Percentiles rank a stretch among this genome's conserved stretches.
These are phyloP conservation scores for Etheostoma nigrum DNA, from an alignment of 2,797 vertebrate species.

Conservation along the genomic window DNA sequence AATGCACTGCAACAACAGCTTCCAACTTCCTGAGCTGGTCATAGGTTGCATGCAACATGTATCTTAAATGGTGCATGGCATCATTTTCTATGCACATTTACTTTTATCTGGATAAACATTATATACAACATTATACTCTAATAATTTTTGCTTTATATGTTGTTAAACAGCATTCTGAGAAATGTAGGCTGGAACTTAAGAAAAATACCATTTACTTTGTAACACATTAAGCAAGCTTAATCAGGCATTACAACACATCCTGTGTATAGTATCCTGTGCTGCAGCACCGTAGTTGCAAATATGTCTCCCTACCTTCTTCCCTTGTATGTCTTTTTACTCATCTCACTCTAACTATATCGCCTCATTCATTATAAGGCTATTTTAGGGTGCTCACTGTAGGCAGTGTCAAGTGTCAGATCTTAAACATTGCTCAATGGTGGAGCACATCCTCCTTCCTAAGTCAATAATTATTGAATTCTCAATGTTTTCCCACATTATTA, in stretches of 20 bases:
- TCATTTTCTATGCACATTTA: neutral
- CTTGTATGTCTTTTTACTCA: constrained; percentile 2
- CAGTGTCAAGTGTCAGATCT: constrained; percentile 11
- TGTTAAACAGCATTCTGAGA: neutral
- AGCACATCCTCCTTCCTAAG: neutral
- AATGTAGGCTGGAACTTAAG: neutral
- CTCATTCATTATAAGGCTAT: constrained; percentile 29
- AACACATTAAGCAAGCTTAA: neutral
- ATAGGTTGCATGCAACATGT: constrained; percentile 5
- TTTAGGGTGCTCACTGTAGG: constrained; percentile 4
- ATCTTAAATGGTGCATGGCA: neutral
- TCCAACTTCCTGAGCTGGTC: neutral
- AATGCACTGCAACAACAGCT: neutral
- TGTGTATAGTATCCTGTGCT: neutral
- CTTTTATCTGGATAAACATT: constrained; percentile 2
- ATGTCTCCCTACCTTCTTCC: neutral
- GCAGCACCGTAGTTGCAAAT: neutral
- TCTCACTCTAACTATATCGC: neutral
- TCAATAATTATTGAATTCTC: neutral
- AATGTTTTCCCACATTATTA: neutral
- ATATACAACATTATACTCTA: neutral
- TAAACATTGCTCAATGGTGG: neutral
- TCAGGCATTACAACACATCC: neutral
- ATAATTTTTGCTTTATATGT: neutral
- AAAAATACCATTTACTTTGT: neutral